These are phyloP conservation scores for Larimichthys polyactis DNA, from an alignment of 2,113 vertebrate species.

Conservation along the genomic window DNA sequence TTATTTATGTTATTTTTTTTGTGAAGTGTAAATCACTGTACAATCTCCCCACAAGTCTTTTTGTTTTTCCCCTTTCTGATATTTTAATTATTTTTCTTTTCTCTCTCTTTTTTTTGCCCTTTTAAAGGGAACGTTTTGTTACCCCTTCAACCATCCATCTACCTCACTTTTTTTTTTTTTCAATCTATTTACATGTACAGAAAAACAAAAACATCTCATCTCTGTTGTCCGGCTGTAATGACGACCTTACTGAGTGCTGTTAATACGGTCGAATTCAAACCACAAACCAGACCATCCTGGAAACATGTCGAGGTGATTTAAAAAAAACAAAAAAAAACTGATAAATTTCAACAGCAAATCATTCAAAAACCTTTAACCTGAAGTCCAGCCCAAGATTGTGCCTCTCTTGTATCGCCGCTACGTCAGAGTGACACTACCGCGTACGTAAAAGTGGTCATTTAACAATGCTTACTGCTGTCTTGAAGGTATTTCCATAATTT, in stretches of 20 bases:
- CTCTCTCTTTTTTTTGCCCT: constrained; percentile 50
- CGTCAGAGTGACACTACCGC: background rate
- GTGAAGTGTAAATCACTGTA: constrained; percentile 83
- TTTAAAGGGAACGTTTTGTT: constrained; percentile 52
- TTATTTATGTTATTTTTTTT: constrained; percentile 71
- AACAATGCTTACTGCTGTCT: background rate
- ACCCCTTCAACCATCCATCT: constrained; percentile 83
- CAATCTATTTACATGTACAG: constrained; percentile 73
- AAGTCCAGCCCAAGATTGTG: background rate
- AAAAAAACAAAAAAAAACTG: background rate
- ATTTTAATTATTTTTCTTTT: constrained; percentile 50
- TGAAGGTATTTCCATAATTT: background rate
- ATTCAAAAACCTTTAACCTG: background rate
- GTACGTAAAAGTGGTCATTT: background rate
- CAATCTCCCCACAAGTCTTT: constrained; percentile 52
- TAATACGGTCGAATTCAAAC: constrained; percentile 61
- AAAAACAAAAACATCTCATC: constrained; percentile 65
- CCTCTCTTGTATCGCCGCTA: background rate
- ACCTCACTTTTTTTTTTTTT: constrained; percentile 80
- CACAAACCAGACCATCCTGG: constrained; percentile 70
- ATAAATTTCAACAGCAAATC: background rate
- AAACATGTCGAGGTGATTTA: fast-evolving
- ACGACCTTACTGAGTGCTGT: constrained; percentile 68
- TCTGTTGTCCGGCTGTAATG: constrained; percentile 53
- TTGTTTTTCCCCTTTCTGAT: constrained; percentile 55